Evolutionary conservation across 2,888 invertebrate species (phyloP).

Genomic region (Cyaniris semiargus): DNA sequence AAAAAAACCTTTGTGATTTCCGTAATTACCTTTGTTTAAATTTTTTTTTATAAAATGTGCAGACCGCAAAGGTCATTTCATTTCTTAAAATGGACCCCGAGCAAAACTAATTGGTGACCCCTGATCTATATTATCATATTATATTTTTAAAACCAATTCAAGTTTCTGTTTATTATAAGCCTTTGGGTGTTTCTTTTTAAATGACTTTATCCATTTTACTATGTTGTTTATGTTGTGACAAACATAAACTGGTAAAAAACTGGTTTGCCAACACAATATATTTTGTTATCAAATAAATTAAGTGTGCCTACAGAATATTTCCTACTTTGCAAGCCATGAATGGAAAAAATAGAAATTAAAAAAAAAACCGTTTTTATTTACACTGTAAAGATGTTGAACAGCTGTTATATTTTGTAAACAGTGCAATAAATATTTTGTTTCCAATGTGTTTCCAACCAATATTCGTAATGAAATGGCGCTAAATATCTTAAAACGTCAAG

Average conservation of each 20-base stretch:
- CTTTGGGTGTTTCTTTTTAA: not conserved
- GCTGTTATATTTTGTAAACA: constrained; percentile 30
- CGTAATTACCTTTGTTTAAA: no score
- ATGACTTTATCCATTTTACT: not conserved
- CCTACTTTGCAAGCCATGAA: not conserved
- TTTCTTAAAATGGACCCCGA: no score
- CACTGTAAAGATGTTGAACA: constrained; percentile 6
- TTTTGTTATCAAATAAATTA: not conserved
- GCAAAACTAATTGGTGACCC: no score
- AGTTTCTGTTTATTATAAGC: not conserved
- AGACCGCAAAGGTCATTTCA: no score
- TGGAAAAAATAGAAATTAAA: not conserved
- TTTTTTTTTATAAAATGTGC: no score
- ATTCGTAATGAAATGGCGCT: not conserved
- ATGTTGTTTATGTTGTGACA: no score
- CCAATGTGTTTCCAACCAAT: not conserved
- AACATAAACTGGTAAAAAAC: not conserved
- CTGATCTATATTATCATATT: not conserved
- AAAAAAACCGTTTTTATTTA: not conserved
- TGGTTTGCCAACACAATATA: not conserved
- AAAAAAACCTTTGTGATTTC: no score
- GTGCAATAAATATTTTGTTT: not conserved
- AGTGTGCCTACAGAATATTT: not conserved
- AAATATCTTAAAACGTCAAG: not conserved
- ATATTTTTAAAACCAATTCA: not conserved